A percentile compares a stretch with the other conserved stretches of the same genome.
Conservation (phyloP, 2,797 vertebrate genomes). For the Parauchenoglanis punctatus region DNA sequence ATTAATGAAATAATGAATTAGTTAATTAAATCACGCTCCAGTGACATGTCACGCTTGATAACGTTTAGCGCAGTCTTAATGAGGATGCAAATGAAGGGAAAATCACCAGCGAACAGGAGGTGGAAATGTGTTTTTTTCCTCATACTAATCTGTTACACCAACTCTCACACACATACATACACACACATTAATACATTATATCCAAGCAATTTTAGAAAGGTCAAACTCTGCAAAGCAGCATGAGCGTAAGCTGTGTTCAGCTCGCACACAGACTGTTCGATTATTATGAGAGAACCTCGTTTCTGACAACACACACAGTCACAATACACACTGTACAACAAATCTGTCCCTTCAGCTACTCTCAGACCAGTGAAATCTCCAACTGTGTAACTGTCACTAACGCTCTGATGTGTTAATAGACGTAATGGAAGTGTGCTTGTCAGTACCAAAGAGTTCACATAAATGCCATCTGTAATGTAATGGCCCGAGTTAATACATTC, state of each 20-base stretch:
- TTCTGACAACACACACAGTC: not conserved
- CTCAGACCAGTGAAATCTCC: slow-evolving; percentile 23
- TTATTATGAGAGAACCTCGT: not conserved
- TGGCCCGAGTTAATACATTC: slow-evolving; percentile 48
- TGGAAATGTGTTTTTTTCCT: slow-evolving; percentile 28
- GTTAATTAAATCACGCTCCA: slow-evolving; percentile 47
- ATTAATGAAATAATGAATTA: slow-evolving; percentile 38
- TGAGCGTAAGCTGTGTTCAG: not conserved
- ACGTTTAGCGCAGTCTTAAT: slow-evolving; percentile 48
- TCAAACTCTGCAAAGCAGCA: slow-evolving; percentile 23
- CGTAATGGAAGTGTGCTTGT: slow-evolving; percentile 3
- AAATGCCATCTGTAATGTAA: slow-evolving; percentile 44
- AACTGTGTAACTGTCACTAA: slow-evolving; percentile 30
- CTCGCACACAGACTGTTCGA: not conserved
- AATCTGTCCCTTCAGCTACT: not conserved
- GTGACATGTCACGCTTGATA: slow-evolving; percentile 49
- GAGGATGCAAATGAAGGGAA: slow-evolving; percentile 46
- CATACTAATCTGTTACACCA: slow-evolving; percentile 30
- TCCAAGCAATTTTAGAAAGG: slow-evolving; percentile 22
- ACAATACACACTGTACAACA: not conserved
- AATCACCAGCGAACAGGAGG: slow-evolving; percentile 43
- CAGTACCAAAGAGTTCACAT: slow-evolving; percentile 40
- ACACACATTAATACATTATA: not conserved
- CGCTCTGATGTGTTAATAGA: slow-evolving; percentile 34
- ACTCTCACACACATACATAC: slow-evolving; percentile 5